Conservation (phyloP, 1,140 invertebrate species). For the Hycleus phaleratus region DNA sequence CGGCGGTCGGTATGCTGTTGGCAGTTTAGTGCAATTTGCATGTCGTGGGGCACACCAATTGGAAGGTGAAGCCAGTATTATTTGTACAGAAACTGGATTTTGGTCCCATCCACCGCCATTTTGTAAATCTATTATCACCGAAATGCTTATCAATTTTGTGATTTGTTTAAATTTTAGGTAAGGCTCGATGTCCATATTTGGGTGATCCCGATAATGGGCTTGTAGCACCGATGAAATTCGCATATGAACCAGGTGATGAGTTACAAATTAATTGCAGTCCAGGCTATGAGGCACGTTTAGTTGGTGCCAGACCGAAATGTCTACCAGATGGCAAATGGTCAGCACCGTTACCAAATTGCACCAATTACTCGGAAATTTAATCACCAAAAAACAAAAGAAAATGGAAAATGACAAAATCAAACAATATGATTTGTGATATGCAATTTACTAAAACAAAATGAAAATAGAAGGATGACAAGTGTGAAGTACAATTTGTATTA, state of each 20-base stretch:
- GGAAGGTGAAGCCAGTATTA: slow-evolving; percentile 69
- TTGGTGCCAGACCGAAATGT: slow-evolving; percentile 41
- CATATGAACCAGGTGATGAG: slow-evolving; percentile 67
- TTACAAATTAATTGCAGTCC: slow-evolving; percentile 63
- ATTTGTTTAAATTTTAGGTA: slow-evolving; percentile 45
- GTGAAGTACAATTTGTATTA: too few relatives aligned
- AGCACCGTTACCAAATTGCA: slow-evolving; percentile 43
- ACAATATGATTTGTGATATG: too few relatives aligned
- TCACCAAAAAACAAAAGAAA: background rate
- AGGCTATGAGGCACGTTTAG: slow-evolving; percentile 46
- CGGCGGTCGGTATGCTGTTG: slow-evolving; percentile 57
- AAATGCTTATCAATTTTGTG: too few relatives aligned
- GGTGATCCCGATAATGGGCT: slow-evolving; percentile 64
- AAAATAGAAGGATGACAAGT: too few relatives aligned
- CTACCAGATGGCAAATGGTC: slow-evolving; percentile 46
- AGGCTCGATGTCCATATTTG: slow-evolving; percentile 64
- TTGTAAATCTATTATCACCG: slow-evolving; percentile 46
- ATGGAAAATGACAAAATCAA: too few relatives aligned
- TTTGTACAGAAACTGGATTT: slow-evolving; percentile 77
- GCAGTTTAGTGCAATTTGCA: slow-evolving; percentile 69
- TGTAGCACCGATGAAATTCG: slow-evolving; percentile 64
- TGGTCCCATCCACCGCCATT: slow-evolving; percentile 81
- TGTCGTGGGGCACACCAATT: slow-evolving; percentile 64
- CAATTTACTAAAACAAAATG: too few relatives aligned
- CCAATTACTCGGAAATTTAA: slow-evolving; percentile 41